A percentile compares a stretch with the other conserved stretches of the same genome.
Conservation (phyloP, 1,140 invertebrate species). For the Alviniconcha marisindica region DNA sequence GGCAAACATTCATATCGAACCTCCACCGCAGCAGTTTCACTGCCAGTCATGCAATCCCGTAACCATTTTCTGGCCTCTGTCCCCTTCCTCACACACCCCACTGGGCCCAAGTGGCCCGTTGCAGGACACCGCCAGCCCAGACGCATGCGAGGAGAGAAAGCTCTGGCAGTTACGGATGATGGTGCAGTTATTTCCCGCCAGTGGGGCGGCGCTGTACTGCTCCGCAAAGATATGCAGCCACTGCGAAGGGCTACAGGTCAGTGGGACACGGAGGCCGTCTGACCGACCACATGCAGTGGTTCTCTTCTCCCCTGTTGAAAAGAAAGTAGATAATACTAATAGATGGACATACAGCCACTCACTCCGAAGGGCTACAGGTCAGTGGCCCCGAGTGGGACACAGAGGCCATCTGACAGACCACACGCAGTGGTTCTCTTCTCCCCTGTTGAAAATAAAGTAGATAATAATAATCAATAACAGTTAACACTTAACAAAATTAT, state of each 20-base stretch:
- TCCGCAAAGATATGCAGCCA: not conserved
- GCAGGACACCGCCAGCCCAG: not conserved
- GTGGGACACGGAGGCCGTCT: not conserved
- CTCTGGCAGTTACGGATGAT: not conserved
- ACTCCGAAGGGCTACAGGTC: too few species aligned
- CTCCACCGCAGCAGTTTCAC: not conserved
- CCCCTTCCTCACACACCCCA: not conserved
- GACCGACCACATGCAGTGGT: not conserved
- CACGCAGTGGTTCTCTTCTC: not conserved
- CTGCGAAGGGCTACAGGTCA: not conserved
- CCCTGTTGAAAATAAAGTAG: too few species aligned
- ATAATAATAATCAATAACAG: too few species aligned
- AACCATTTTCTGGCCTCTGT: not conserved
- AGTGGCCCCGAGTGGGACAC: constrained; percentile 5
- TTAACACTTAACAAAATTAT: too few species aligned
- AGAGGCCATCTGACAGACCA: not conserved
- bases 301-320: not conserved
- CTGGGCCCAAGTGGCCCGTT: not conserved
- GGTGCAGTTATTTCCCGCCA: not conserved
- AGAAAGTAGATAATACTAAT: too few species aligned
- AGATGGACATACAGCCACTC: too few species aligned
- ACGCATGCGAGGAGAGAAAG: not conserved
- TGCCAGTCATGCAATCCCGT: not conserved
- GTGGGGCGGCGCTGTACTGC: not conserved
- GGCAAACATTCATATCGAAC: not conserved